Percentiles rank a stretch among this genome's conserved stretches.
phyloP scores from a whole-genome alignment of 2,888 invertebrate genomes.

The Petrophora chlorosata region DNA sequence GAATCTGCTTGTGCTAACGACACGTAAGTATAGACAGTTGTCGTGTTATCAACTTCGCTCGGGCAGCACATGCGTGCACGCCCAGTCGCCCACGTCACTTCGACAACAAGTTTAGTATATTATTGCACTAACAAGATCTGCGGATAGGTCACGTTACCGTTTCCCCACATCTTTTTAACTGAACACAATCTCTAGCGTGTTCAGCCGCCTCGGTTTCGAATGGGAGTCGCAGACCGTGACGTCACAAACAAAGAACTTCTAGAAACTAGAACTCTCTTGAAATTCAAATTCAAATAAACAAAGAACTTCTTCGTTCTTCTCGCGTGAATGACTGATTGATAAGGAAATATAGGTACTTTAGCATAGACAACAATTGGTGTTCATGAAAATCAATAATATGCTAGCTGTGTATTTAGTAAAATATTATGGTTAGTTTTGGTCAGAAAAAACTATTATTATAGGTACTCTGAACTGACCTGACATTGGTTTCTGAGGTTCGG shows the following conservation, averaged over 20 bases:
- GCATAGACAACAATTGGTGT: background rate
- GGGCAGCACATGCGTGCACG: conserved; percentile 14
- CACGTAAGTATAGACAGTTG: conserved; percentile 15
- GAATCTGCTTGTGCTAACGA: conserved; percentile 27
- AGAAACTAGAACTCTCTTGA: too few species aligned
- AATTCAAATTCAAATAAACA: too few species aligned
- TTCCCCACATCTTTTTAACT: conserved; percentile 10
- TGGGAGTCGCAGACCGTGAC: conserved; percentile 9
- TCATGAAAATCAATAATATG: background rate
- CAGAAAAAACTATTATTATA: too few species aligned
- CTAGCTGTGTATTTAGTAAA: too few species aligned
- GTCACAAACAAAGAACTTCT: conserved; percentile 21
- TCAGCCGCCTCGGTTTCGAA: conserved; percentile 4
- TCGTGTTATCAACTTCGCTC: conserved; percentile 25
- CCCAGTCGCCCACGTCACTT: conserved; percentile 20
- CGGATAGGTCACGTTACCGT: conserved; percentile 19
- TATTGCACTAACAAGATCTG: conserved; percentile 17
- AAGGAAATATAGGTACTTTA: conserved; percentile 1
- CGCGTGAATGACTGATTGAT: conserved; percentile 6
- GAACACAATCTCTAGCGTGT: conserved; percentile 10
- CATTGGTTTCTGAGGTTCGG: too few species aligned
- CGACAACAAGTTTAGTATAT: conserved; percentile 14
- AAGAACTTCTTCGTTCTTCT: conserved; percentile 12
- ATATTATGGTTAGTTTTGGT: too few species aligned
- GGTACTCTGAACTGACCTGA: too few species aligned